Conservation (phyloP, 2,888 invertebrate species). For the Drosophila algonquin region DNA sequence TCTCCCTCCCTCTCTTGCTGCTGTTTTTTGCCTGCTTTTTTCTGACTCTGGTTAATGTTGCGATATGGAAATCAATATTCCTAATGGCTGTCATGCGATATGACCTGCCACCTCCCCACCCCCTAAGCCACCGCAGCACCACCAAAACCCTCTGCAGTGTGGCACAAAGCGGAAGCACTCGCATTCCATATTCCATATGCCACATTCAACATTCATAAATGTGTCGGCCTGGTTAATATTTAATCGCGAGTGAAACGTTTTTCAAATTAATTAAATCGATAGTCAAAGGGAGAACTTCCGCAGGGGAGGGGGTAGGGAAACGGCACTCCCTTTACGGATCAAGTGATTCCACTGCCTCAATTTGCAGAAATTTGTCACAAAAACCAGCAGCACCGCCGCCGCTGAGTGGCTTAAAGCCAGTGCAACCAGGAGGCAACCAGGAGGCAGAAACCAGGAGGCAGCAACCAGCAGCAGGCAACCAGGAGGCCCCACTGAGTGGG, state of each 20-base stretch:
- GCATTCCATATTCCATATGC: conserved; percentile 2
- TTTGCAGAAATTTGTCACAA: conserved; percentile 14
- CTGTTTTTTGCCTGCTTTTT: conserved; percentile 24
- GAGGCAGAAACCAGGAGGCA: not conserved
- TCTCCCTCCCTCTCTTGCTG: not conserved
- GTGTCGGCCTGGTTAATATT: conserved; percentile 47
- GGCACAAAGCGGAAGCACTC: conserved; percentile 6
- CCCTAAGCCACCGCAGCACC: not conserved
- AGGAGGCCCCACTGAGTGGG: conserved; percentile 12
- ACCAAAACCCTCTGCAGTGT: not conserved
- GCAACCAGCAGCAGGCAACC: no score
- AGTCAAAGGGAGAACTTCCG: not conserved
- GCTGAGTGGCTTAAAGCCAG: conserved; percentile 7
- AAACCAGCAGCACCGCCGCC: conserved; percentile 5
- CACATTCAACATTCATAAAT: conserved; percentile 37
- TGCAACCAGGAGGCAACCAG: not conserved
- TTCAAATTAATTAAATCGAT: conserved; percentile 55
- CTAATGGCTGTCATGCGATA: conserved; percentile 71
- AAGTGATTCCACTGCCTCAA: not conserved
- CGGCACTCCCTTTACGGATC: not conserved
- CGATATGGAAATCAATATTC: conserved; percentile 77
- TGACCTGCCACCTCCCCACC: conserved; percentile 11
- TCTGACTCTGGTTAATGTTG: conserved; percentile 58
- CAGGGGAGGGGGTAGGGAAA: no score
- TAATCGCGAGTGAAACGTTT: conserved; percentile 38